phyloP scores from a whole-genome alignment of 2,888 invertebrate genomes.

The Tanypteryx hageni region DNA sequence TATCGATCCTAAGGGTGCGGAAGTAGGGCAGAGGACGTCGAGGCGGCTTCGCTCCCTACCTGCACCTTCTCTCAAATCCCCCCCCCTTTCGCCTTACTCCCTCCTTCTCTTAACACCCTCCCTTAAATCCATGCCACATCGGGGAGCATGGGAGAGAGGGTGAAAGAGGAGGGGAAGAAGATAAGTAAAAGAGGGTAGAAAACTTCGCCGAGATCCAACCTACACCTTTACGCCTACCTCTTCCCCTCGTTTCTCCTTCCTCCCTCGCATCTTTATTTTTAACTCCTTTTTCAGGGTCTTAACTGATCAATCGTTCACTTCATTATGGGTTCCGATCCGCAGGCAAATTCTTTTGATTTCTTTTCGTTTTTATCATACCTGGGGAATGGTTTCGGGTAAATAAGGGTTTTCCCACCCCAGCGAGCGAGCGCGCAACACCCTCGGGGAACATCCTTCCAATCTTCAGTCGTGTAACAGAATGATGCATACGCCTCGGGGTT shows the following conservation, averaged over 20 bases:
- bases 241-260: conserved; percentile 7
- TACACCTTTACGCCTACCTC: neutral
- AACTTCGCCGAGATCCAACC: neutral
- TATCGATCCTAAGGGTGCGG: conserved; percentile 57
- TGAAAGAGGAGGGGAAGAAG: too few species aligned
- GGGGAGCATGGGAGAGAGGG: conserved; percentile 24
- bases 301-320: neutral
- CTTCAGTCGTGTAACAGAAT: neutral
- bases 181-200: neutral
- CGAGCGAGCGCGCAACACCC: too few species aligned
- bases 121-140: neutral
- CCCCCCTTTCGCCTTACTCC: neutral
- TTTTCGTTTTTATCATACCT: neutral
- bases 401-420: too few species aligned
- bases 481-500: too few species aligned
- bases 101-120: neutral
- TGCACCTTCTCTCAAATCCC: neutral
- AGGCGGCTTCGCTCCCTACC: conserved; percentile 46
- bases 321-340: neutral
- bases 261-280: neutral
- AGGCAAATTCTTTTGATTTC: neutral
- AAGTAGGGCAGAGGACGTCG: conserved; percentile 52
- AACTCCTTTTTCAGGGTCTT: neutral
- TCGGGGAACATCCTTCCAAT: neutral
- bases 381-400: too few species aligned